Conservation (phyloP, 2,888 invertebrate species). For the Ceratothoa steindachneri region DNA sequence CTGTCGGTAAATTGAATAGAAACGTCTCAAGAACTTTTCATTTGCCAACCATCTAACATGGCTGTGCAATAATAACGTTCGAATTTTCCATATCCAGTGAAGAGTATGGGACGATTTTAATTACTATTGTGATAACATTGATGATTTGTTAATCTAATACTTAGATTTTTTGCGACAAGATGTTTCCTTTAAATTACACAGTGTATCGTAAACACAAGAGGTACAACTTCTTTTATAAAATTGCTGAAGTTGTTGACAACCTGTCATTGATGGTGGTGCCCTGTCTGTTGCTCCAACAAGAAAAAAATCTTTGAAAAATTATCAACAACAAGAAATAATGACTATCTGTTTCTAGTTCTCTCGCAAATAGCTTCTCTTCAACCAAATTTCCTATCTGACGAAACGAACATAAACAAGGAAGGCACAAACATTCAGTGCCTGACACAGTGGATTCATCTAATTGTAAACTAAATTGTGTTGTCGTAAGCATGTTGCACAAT, state of each 20-base stretch:
- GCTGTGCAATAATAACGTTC: conserved; percentile 27
- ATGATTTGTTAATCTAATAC: conserved; percentile 39
- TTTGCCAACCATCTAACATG: conserved; percentile 46
- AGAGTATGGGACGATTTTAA: conserved; percentile 46
- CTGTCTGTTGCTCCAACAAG: conserved; percentile 1
- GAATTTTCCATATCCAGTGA: conserved; percentile 21
- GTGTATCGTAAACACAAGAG: conserved; percentile 28
- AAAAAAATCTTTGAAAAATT: conserved; percentile 21
- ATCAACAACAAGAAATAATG: conserved; percentile 26
- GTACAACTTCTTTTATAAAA: conserved; percentile 21
- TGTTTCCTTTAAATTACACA: conserved; percentile 29
- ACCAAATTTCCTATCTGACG: no score
- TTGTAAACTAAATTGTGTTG: conserved; percentile 31
- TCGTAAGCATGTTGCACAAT: conserved; percentile 21
- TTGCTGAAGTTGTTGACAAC: conserved; percentile 13
- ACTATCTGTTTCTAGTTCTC: no score
- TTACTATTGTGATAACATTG: conserved; percentile 43
- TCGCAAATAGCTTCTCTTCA: no score
- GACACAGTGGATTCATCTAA: conserved; percentile 38
- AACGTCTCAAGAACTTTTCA: conserved; percentile 42
- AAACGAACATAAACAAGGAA: no score
- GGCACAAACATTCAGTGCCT: conserved; percentile 30
- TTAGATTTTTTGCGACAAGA: conserved; percentile 42
- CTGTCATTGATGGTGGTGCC: conserved; percentile 23
- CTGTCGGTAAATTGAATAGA: conserved; percentile 42